Evolutionary conservation across 2,113 vertebrate genomes (phyloP), one percentile per base, ranked within the genome.

Genomic region (Colossoma macropomum): DNA sequence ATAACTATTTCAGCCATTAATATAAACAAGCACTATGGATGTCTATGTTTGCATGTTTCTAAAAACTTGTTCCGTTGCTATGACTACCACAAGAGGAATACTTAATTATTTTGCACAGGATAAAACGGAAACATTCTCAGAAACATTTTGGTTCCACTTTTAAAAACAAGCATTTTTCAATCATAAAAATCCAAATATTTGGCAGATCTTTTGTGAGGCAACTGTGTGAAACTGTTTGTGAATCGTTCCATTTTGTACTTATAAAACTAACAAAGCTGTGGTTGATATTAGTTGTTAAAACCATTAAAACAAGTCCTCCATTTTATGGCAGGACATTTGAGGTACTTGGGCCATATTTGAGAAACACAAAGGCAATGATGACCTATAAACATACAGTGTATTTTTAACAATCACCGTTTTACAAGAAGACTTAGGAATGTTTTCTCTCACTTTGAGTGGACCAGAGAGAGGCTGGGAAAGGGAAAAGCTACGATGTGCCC

Each of bases 341-440:
- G 38, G 75, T 84, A 85, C 91, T 62, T 82, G 63, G 34, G 82
- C 68, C 79, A 77, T 52, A 54, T 77, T 77, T 68, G 38, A 74
- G 77, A 85, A 80, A 79, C 68, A 69, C 82, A 59, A 87, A 87
- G 85, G 79, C 59, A 66, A 88, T 82, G 11, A 84, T 70, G 73
- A 85, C 80, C 41, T 52, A 71, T 86, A 86, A 87, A 91, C 83
- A 85, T 89, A 85, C 77, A 83, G 78, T 85, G 60, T 79, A 75
- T 0, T 87, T 88, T 87, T 79, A 79, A 82, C 38, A 30, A 78
- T 83, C 63, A 28, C 28, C 27, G 73, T 87, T 93, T 87, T 88
- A 88, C 80, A 85, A 84, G 88, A 82, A 83, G 79, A 86, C 86
- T 88, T 78, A 62, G 56, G 81, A 88, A 84, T 90, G 85, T 84